Base-by-base conservation (phyloP, 1,140 invertebrate genomes). In the Anadara kagoshimensis region DNA sequence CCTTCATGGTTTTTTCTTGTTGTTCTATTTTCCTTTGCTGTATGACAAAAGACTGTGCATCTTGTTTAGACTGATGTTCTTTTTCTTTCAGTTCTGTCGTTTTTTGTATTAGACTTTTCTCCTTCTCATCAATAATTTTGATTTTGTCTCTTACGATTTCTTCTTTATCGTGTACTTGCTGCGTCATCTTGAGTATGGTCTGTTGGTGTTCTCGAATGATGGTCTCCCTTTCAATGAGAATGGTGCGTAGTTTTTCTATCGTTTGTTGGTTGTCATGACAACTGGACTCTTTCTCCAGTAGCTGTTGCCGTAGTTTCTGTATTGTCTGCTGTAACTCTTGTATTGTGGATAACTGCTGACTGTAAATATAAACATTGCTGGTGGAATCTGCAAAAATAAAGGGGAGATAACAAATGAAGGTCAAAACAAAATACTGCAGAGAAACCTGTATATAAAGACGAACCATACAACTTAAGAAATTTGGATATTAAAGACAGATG, bases 301-400 rank as follows among this genome's bases (percentile, higher is more conserved):
- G 22, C 20, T 70, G 67, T 24, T 69, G 53, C 44, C 66, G 49
- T 43, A 75, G 56, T 36, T 51, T 58, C 56, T 66, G 66, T 16
- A 75, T 70, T 10, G 56, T 65, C n/a, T 64, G 54, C 47, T 75
- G 73, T 62, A 75, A 53, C 62, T 75, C 73, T 10, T 62, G 41
- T 18, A 75, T 63, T 22, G 45, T 58, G 5, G 73, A 64, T 29
- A 70, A 67, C 14, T 75, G 68, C 43, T 75, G 68, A 47, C 67
- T 75, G 26, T 70, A 75, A 18, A 75, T 41, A 24, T 70, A 70
- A 1, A 70, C 73, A 67, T 66, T 62, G 8, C 54, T 64, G 12
- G 62, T 69, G 44, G 45, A 57, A 69, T 43, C 73, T 75, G 66
- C 5, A 41, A 57, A 7, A 64, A 47, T n/a, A 71, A 45, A 58